A percentile compares a stretch with the other conserved stretches of the same genome.
These are phyloP conservation scores for Eurystomus glaucurus DNA, from an alignment of 2,797 vertebrate species.

Conservation along the genomic window DNA sequence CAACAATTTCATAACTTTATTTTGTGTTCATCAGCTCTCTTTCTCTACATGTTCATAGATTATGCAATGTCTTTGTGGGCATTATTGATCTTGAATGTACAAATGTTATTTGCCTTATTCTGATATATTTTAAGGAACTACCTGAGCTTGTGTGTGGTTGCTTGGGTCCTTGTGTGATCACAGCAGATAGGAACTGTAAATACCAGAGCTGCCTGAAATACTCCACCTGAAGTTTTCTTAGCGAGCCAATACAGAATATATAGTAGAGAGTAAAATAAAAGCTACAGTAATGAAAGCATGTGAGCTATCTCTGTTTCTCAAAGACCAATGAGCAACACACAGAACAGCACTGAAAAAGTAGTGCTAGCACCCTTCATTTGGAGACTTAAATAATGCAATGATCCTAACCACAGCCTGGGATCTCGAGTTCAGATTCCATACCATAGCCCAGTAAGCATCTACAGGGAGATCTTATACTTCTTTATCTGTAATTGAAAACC, in stretches of 20 bases:
- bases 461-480: not conserved
- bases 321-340: not conserved
- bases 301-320: not conserved
- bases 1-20: not conserved
- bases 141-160: not conserved
- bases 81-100: not conserved
- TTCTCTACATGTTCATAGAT: not conserved
- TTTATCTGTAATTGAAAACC: not conserved
- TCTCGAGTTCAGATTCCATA: not conserved
- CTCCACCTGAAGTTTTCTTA: not conserved
- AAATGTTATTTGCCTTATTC: not conserved
- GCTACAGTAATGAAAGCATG: rapidly evolving
- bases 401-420: not conserved
- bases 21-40: not conserved
- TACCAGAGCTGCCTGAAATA: not conserved
- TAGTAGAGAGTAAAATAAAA: not conserved
- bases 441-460: not conserved
- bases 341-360: not conserved
- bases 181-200: not conserved
- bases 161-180: not conserved
- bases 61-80: not conserved
- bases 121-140: not conserved
- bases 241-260: not conserved
- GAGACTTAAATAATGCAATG: not conserved
- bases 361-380: rapidly evolving